Evolutionary conservation across 2,797 vertebrate genomes (phyloP), one percentile per base, ranked within the genome.

Genomic region (Discoglossus pictus): DNA sequence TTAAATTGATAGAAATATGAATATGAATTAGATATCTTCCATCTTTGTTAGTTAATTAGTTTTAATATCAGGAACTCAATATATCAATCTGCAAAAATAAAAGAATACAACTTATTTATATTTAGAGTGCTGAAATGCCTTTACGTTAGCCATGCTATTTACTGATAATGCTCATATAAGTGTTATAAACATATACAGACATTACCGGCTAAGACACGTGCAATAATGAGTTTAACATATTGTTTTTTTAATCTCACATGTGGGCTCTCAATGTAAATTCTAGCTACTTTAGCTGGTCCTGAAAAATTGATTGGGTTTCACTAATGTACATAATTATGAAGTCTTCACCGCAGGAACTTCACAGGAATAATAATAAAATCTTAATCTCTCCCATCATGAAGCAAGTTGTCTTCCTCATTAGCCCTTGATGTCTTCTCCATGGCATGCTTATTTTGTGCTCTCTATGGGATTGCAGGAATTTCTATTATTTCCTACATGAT

Each of bases 311-410:
- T 61, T 40, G 31, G 10, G 31, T 3, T 16, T 20, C 36, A 31
- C 31, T 42, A 56, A 56, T 62, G 35, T 35, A 24, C 11, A 20
- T 63, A 63, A 63, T 62, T 54, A 54, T 34, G 21, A 54, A 15
- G 7, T 4, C 7, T 17, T 54, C 50, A 15, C 50, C 16, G 39
- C 58, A 27, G 58, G 59, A 70, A 69, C 13, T 21, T 62, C 35
- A 38, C 21, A 46, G 47, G 36, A 39, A 35, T 34, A 25, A 43
- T 54, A 54, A 47, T 69, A 48, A 61, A 55, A 48, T 47, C 48
- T 44, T 54, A 54, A 62, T 56, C 51, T 47, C 42, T 42, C n/a
- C 67, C 16, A 54, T 69, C 35, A 38, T 27, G 23, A 17, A 10
- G 24, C 25, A 42, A 35, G 55, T 12, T 27, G 31, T 18, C 24